Evolutionary conservation across 2,113 vertebrate species (phyloP), one percentile per base, ranked within the genome.

Genomic region (Chlorodrepanis virens): DNA sequence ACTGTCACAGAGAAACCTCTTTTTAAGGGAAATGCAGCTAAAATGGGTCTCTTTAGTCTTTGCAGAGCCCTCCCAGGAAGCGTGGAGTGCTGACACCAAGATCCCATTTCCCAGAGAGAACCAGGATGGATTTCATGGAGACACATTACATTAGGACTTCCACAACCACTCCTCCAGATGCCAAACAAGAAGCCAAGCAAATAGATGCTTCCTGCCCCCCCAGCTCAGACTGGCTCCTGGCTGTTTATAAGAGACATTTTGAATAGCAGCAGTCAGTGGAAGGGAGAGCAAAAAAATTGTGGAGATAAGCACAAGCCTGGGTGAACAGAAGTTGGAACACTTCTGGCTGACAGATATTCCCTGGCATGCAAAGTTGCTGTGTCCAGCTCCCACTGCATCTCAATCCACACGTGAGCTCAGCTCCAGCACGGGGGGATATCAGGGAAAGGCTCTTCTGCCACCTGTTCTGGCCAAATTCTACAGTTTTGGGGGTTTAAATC

Each of bases 41-140:
- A 76, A 71, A 21, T 0, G 0, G 4, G 31, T 87, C 56, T 54
- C 57, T 45, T 75, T 4, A 50, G 29, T 37, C 6, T 1, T 9
- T 13, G n/a, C 27, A 28, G 23, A 18, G n/a, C 18, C 29, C 14
- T 78, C 23, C 40, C 9, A 14, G 60, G 61, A 61, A 59, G 52
- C 0, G 0, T 0, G 2, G 5, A 11, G 61, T 21, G 59, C 61
- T 57, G 75, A 44, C 40, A 83, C 28, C 20, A 12, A 57, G 49
- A 68, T 52, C 37, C 44, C 61, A 22, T 21, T 53, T n/a, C 49
- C 39, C 39, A 44, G 31, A 45, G 40, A 53, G 50, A 89, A 85
- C 0, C 4, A 47, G 64, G 47, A 35, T 1, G 2, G 10, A 7
- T 56, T 90, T 54, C 83, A 33, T 1, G 8, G 29, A 37, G 39